Base-by-base conservation (phyloP, 1,140 invertebrate genomes). In the Radopholus similis region DNA sequence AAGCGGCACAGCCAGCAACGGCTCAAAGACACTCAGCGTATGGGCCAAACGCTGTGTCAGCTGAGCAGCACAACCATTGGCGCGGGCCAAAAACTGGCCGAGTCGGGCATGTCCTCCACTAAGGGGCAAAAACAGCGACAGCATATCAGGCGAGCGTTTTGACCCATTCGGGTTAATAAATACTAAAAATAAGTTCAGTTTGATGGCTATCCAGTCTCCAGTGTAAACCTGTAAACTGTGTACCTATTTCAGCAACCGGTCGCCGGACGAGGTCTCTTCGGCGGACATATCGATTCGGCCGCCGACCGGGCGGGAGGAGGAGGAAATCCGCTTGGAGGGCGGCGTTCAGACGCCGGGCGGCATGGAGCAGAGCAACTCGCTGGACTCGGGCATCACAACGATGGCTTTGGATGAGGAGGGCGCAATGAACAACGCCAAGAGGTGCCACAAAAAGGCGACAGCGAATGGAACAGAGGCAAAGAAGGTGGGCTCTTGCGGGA, bases 1-100 rank as follows among this genome's bases (percentile, higher is more conserved):
- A 82, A 78, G 38, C 72, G 76, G 54, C 77, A 83, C 64, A 81
- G 75, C 37, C 70, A 76, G n/a, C 81, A 84, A 56, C 76, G 84
- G 40, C 58, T 77, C 28, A 81, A 80, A 64, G 77, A 83, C 54
- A 78, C 77, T 21, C 78, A 80, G 57, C 42, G 79, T 30, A 74
- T 68, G 11, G 79, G 82, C 64, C 49, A 75, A 47, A 75, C 73
- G 18, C 57, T 75, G 34, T 67, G 76, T 34, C 75, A 77, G 49
- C 40, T 75, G 65, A 74, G 69, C 18, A 15, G 35, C 8, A 35
- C 13, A 26, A 32, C 6, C 54, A 26, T 5, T 26, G 38, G n/a
- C 54, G 38, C n/a, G n/a, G 40, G 56, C 56, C 28, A 58, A 9
- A 26, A 51, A 11, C 47, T 58, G 56, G 56, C 40, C 28, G 35